Evolutionary conservation across 1,140 invertebrate species (phyloP), one percentile per base, ranked within the genome.

Genomic region (Phenacoccus solenopsis): DNA sequence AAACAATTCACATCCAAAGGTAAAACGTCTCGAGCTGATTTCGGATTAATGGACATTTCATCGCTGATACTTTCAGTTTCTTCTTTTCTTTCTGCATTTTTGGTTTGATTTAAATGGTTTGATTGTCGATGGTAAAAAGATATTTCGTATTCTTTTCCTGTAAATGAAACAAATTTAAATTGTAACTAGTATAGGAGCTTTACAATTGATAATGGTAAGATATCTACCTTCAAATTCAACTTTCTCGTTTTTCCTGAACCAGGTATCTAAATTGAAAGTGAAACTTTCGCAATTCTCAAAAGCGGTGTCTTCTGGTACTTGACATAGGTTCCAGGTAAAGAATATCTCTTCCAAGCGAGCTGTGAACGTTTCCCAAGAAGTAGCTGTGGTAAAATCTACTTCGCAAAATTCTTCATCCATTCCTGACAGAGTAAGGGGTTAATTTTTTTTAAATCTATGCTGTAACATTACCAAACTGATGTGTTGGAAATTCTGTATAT

Each of bases 301-400:
- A 64, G 59, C 21, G 25, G 1, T 10, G 16, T 25, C 25, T 64
- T 64, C 59, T 25, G 21, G 59, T 80, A 76, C 35, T 30, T 56
- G 28, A 27, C 13, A 56, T 22, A 93, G 79, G 77, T 90, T 89
- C 93, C 94, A 96, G 77, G 95, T 90, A 75, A 87, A 87, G 67
- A 97, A 83, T 59, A 94, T 84, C 81, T 96, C 93, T 79, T 96
- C 94, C 69, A 97, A 79, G 75, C 89, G 84, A 4, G 93, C 90
- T 74, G 95, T 90, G 78, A 97, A 95, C 69, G 93, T 85, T 83
- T 98, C 95, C 94, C 94, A 98, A 75, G 96, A 91, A 0, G 94
- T 93, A 13, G 92, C 93, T 28, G 93, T 93, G 12, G 93, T 96
- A 76, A 95, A 96, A 83, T 97, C 94, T 78, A 93, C 90, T 74